Evolutionary conservation across 2,888 invertebrate species (phyloP), one percentile per base, ranked within the genome.

Genomic region (Ceriagrion tenellum): DNA sequence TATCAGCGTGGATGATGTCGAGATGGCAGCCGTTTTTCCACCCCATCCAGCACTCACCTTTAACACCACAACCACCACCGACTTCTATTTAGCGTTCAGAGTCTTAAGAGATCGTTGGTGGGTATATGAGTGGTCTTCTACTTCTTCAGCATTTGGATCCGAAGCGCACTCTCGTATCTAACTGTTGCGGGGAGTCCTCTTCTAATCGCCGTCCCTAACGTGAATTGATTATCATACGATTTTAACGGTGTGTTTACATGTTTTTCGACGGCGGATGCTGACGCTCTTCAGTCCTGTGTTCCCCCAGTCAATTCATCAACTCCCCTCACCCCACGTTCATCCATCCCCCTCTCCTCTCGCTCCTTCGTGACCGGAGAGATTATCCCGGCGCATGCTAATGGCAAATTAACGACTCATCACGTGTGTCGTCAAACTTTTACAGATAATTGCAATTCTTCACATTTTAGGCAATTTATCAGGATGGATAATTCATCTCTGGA

Each of bases 201-300:
- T 93, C 69, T 93, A 93, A 93, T 91, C 91, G 91, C 59, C 69
- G 63, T 40, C 18, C 35, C 69, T 93, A 69, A 93, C 63, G 47
- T 93, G 47, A 93, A 69, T 69, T 93, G 93, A 81, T 81, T 93
- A 63, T 40, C 93, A 69, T 23, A 47, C 59, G 93, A 63, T 63
- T 93, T 63, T n/a, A 40, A 93, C 93, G 40, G 55, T 47, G 47
- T 93, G 93, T 93, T 93, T 93, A 63, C 93, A n/a, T 74, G 93
- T 93, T 40, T 93, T 93, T 63, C 93, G 47, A 93, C 93, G 69
- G 26, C 26, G 47, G 93, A 40, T 93, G 63, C n/a, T 69, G 59
- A 93, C 47, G 69, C 56, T 69, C 63, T 40, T 91, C 91, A 30
- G 81, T 35, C 81, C 81, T 81, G 30, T 81, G 81, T 81, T 81